phyloP scores from a whole-genome alignment of 2,888 invertebrate species.

The Mythimna loreyi region DNA sequence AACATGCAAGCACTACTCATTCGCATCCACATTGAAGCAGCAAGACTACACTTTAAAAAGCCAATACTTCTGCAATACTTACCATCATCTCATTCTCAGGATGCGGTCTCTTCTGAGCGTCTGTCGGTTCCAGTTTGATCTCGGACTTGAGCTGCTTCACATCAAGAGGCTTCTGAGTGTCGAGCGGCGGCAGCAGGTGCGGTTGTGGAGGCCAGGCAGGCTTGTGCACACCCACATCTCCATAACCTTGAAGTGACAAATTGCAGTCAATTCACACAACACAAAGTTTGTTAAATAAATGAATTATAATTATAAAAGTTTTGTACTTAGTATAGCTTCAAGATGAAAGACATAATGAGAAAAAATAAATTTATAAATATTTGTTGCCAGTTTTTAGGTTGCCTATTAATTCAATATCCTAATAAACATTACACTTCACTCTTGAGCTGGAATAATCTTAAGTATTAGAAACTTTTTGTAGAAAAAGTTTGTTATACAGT shows the following conservation, averaged over 20 bases:
- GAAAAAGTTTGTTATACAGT: not conserved
- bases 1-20: not conserved
- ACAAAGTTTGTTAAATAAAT: slow-evolving; percentile 14
- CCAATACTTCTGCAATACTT: slow-evolving; percentile 27
- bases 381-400: slow-evolving; percentile 9
- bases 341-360: slow-evolving; percentile 57
- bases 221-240: slow-evolving; percentile 85
- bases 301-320: slow-evolving; percentile 41
- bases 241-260: slow-evolving; percentile 83
- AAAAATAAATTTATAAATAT: slow-evolving; percentile 39
- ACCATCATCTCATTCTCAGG: slow-evolving; percentile 86
- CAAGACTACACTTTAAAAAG: slow-evolving; percentile 3
- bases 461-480: not conserved
- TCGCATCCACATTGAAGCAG: slow-evolving; percentile 21
- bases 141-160: slow-evolving; percentile 87
- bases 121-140: slow-evolving; percentile 86
- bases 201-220: slow-evolving; percentile 86
- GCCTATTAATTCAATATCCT: not conserved
- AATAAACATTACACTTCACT: not conserved
- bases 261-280: slow-evolving; percentile 44
- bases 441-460: not conserved
- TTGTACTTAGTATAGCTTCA: slow-evolving; percentile 60
- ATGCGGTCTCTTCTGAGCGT: slow-evolving; percentile 85
- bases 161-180: slow-evolving; percentile 84
- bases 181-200: slow-evolving; percentile 83